Base-by-base conservation (phyloP, 1,140 invertebrate genomes). In the Orussus abietinus region DNA sequence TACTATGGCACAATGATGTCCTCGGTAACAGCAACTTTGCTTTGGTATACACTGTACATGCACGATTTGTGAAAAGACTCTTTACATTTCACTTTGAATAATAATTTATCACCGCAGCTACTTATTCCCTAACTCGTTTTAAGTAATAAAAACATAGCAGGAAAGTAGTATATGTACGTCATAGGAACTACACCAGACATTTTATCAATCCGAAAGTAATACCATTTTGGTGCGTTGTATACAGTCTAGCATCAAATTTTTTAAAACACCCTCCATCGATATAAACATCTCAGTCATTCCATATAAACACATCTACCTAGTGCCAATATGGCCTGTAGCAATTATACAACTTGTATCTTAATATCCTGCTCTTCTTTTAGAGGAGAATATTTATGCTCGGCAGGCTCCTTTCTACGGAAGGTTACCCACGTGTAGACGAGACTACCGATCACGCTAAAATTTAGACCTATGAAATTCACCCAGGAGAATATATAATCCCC, bases 401-500 rank as follows among this genome's bases (percentile, higher is more conserved):
- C 48, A 15, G 65, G 55, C 30, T 80, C 70, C 51, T 81, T 82
- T 41, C 66, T 75, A 35, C 79, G 77, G 60, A 88, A 89, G 4
- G 86, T 88, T 1, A 89, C 82, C 72, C 84, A 88, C 3, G 86
- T 85, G 53, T 90, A 88, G 15, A 88, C 69, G 28, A 89, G 69
- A 72, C 88, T 91, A 29, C 88, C 88, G 28, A 85, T 39, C n/a
- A 92, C 86, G 66, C 87, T 90, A 47, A 97, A 82, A 73, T 96
- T 96, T 17, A 97, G 79, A 7, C 96, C 96, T 46, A 95, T 75
- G 75, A 98, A 98, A 68, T 98, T 98, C 14, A 90, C 69, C 79
- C 82, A 83, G 3, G 86, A 86, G 65, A 96, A 98, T 32, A 97
- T 82, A 70, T 98, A 99, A 72, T 99, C 96, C 9, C 94, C 95